Evolutionary conservation across 2,113 vertebrate species (phyloP).

Genomic region (Colinus virginianus): DNA sequence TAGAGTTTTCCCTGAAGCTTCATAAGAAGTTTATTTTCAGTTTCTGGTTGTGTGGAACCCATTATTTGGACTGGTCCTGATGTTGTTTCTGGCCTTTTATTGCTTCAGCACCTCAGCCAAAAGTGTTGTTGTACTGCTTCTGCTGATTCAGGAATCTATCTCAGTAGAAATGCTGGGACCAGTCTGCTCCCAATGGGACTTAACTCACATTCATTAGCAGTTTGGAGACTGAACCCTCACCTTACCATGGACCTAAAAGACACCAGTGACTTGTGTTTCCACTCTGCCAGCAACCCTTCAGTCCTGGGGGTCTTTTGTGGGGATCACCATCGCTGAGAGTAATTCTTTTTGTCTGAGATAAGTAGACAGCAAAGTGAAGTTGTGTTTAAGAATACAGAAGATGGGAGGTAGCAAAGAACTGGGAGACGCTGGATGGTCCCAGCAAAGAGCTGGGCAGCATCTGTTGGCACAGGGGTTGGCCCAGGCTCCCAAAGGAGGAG

Average conservation of each 20-base stretch:
- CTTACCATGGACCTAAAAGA: background rate
- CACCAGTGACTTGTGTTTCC: background rate
- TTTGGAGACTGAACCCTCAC: background rate
- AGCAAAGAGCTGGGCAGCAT: background rate
- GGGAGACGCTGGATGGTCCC: background rate
- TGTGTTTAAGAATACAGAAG: background rate
- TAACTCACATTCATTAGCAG: background rate
- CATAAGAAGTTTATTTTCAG: background rate
- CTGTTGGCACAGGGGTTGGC: background rate
- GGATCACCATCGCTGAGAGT: background rate
- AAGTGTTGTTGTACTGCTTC: background rate
- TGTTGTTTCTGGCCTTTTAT: background rate
- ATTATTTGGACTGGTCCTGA: background rate
- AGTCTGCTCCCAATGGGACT: background rate
- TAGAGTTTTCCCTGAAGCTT: background rate
- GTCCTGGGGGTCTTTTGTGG: background rate
- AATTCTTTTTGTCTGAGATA: slow-evolving; percentile 29
- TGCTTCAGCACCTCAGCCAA: background rate
- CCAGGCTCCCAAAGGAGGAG: background rate
- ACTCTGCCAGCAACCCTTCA: background rate
- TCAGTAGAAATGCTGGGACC: background rate
- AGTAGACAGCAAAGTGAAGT: slow-evolving; percentile 54
- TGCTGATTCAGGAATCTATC: background rate
- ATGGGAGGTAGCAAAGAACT: background rate
- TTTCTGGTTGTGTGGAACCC: background rate